Evolutionary conservation across 2,888 invertebrate genomes (phyloP).

Genomic region (Hypomecis atomaria): DNA sequence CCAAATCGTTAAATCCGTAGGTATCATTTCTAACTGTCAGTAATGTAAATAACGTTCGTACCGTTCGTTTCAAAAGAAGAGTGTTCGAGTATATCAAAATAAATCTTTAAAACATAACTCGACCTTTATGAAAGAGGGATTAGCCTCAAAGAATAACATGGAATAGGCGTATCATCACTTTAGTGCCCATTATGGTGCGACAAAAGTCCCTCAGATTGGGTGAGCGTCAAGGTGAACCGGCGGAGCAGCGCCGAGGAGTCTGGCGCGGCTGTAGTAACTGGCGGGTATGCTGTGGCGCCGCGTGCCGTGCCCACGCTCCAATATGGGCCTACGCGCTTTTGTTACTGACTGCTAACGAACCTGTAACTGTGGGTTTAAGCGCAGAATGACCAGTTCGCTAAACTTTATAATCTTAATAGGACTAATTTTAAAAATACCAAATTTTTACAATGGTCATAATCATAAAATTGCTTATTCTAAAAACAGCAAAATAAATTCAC

Average conservation of each 20-base stretch:
- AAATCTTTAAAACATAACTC: not conserved
- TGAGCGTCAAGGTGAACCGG: conserved; percentile 75
- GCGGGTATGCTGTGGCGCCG: conserved; percentile 17
- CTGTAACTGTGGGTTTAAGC: conserved; percentile 34
- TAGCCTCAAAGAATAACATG: conserved; percentile 8
- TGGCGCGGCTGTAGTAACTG: conserved; percentile 45
- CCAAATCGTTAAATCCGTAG: too few relatives aligned
- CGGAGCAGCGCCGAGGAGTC: conserved; percentile 72
- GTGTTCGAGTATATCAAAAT: not conserved
- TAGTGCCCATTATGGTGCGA: not conserved
- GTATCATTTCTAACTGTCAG: too few relatives aligned
- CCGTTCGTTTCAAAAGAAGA: conserved; percentile 1
- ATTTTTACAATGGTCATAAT: too few relatives aligned
- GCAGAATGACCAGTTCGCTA: too few relatives aligned
- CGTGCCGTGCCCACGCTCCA: conserved; percentile 63
- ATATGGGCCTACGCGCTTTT: conserved; percentile 66
- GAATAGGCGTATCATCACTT: conserved; percentile 7
- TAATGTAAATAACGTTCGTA: not conserved
- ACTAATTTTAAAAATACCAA: too few relatives aligned
- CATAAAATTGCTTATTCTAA: too few relatives aligned
- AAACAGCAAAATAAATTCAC: too few relatives aligned
- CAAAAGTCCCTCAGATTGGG: conserved; percentile 49
- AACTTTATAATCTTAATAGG: too few relatives aligned
- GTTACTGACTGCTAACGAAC: conserved; percentile 25
- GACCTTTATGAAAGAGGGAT: conserved; percentile 12